Percentiles rank a stretch among this genome's conserved stretches.
Conservation (phyloP, 2,888 invertebrate species). For the Antheraea yamamai region DNA sequence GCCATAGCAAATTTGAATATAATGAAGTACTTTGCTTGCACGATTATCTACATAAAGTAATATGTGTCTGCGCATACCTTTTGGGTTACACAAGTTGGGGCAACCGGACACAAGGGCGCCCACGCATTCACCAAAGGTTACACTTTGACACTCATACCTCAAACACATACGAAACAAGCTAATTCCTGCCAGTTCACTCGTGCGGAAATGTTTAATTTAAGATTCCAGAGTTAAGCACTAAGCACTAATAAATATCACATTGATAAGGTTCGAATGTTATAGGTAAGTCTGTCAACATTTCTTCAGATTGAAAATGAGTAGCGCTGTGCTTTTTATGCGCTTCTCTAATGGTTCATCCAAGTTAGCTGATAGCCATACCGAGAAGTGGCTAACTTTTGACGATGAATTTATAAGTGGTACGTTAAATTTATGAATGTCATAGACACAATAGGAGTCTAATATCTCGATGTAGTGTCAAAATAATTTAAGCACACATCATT, state of each 20-base stretch:
- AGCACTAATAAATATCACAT: not conserved
- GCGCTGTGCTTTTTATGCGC: too few species aligned
- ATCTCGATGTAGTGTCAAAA: too few species aligned
- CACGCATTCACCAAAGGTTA: conserved; percentile 16
- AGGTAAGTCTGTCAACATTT: not conserved
- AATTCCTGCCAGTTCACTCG: not conserved
- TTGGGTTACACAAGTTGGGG: conserved; percentile 16
- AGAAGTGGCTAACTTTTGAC: too few species aligned
- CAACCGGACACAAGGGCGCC: conserved; percentile 21
- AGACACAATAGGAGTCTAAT: too few species aligned
- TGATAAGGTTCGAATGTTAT: not conserved
- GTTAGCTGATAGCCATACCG: not conserved
- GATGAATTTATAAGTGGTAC: too few species aligned
- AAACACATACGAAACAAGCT: conserved; percentile 10
- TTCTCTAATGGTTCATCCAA: not conserved
- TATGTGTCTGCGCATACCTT: conserved; percentile 9
- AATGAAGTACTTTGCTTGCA: not conserved
- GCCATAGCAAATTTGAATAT: too few species aligned
- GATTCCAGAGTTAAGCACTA: not conserved
- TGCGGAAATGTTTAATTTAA: not conserved
- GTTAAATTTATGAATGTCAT: too few species aligned
- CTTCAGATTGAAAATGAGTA: not conserved
- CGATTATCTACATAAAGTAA: not conserved
- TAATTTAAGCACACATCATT: too few species aligned
- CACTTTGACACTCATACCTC: conserved; percentile 7